Evolutionary conservation across 1,140 invertebrate genomes (phyloP), one percentile per base, ranked within the genome.

Genomic region (Anastrepha obliqua): DNA sequence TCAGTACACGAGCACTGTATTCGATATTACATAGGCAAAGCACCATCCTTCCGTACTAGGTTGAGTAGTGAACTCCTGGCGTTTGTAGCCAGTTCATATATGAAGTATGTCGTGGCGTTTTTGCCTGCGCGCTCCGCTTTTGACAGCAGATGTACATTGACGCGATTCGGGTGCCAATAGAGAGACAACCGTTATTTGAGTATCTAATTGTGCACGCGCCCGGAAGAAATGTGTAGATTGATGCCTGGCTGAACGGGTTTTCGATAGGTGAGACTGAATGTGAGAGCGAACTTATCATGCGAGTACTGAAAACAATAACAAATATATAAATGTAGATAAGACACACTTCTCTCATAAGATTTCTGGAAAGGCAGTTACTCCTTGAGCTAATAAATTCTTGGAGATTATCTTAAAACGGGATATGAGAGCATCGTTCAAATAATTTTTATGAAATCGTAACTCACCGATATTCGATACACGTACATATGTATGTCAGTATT

Each of bases 161-260:
- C 29, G 44, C 29, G 20, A 74, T 74, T 74, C 44, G 42, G 15
- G 42, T 74, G 44, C 70, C 70, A 74, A 74, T 17, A 47, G 44
- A 29, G 29, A 74, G 70, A 51, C 70, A 74, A 74, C 39, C 44
- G 44, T 74, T 74, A 44, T 44, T 44, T 17, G 70, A n/a, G 44
- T 47, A 11, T 70, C 39, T 20, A 70, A 70, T 74, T 55, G 74
- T 81, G 47, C 51, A 81, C 70, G 44, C 70, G 70, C 70, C 13
- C 9, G 70, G 17, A 74, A 74, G 70, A 74, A 74, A 29, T 81
- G 44, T 17, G 47, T 55, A 55, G 51, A 81, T 55, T 81, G 74
- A 81, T 81, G 74, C 8, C 17, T 81, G 74, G 47, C 47, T 58
- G 17, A 13, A 11, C 8, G 4, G 29, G 29, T 67, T 67, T 67